Evolutionary conservation across 2,888 invertebrate genomes (phyloP), one percentile per base, ranked within the genome.

Genomic region (Nomada ruficornis): DNA sequence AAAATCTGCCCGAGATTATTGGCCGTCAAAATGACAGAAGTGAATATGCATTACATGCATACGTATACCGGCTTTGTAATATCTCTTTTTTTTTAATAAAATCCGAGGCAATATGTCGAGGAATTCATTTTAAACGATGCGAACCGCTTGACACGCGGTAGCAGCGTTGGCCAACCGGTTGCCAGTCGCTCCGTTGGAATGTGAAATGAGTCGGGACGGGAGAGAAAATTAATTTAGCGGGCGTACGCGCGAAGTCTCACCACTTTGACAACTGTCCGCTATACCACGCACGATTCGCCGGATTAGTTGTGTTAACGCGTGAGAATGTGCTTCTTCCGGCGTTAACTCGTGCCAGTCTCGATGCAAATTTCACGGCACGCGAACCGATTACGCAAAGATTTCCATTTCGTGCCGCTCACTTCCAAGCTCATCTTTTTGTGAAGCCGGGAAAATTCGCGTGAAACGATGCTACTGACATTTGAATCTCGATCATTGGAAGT

Each of bases 161-260:
- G 63, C 76, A 65, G 67, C 70, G 74, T 69, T 54, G 62, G 54
- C 64, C 65, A 64, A 81, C 52, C 52, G 20, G 47, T 36, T 18
- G 83, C 15, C 74, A 79, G 78, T 78, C 73, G 69, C 71, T 68
- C 80, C 76, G 80, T 73, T 82, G 87, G 87, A 89, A 91, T 91
- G 91, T 86, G 84, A 88, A 90, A 90, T 90, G 89, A 88, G 83
- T 72, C 83, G 77, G 73, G 73, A 60, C 79, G 74, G 52, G 75
- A 73, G 82, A 73, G 88, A 82, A 86, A 91, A 91, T 91, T 91
- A 91, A 91, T 91, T 91, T 88, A 83, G 83, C 84, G 65, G 69
- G 82, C 77, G 85, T 82, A 79, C 83, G 83, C 80, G 79, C 62
- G 67, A 79, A 78, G 71, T 60, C 69, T 74, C 77, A 52, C 68